Evolutionary conservation across 2,113 vertebrate species (phyloP), one percentile per base, ranked within the genome.

Genomic region (Lipophrys pholis): DNA sequence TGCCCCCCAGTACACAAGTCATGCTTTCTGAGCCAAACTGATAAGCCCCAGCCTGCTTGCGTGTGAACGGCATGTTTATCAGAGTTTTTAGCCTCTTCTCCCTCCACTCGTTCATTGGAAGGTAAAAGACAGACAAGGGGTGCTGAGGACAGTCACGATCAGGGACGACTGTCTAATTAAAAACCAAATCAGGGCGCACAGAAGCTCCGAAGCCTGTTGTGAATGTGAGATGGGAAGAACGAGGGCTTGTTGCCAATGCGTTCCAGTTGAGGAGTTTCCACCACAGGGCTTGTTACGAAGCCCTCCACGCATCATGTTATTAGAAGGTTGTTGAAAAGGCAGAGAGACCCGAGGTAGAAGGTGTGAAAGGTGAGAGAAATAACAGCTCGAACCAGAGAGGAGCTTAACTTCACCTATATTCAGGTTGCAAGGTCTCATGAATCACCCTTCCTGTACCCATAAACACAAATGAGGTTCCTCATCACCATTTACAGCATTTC

Each of bases 401-500:
- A 42, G 48, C 30, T 39, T 14, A 14, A 39, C 41, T 7, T 64
- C 8, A 17, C 11, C 10, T 10, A 57, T 43, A 51, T n/a, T 38
- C 30, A 14, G 15, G 51, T 41, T 50, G 15, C 43, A 30, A 48
- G n/a, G 35, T 63, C 54, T 76, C 50, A 62, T 59, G 36, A 59
- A 67, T 78, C 73, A 51, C 35, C 30, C 30, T 46, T 46, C 39
- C 62, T 65, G 15, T 7, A 10, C 11, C 69, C 21, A 39, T 62
- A 12, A 80, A 59, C 58, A 12, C 39, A 62, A 59, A 70, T 17
- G 45, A 21, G 35, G 54, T 38, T 77, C 62, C 66, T 77, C 40
- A 49, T 71, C 53, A 41, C 57, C 57, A 30, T 71, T 73, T 71
- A 51, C 51, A 21, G 45, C 11, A 53, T 76, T 71, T 85, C 41